These are phyloP conservation scores for Dasypus novemcinctus DNA, from an alignment of 2,113 vertebrate genomes.

Conservation along the genomic window DNA sequence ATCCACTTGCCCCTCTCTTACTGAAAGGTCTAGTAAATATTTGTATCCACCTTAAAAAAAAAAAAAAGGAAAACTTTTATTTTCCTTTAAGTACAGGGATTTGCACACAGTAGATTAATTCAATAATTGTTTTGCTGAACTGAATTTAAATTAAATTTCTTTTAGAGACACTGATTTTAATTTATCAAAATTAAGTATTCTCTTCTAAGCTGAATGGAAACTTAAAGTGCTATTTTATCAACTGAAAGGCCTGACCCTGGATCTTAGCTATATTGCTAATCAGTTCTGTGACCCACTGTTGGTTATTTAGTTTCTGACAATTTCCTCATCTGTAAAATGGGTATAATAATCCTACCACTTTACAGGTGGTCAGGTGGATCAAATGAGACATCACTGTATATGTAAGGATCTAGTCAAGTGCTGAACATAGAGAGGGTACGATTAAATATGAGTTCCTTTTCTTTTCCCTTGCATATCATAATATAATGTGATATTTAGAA, in stretches of 20 bases:
- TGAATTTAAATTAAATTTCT: constrained; percentile 4
- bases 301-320: background rate
- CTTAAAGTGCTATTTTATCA: background rate
- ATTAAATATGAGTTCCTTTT: background rate
- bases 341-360: background rate
- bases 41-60: background rate
- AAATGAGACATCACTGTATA: constrained; percentile 11
- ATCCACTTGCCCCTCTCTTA: background rate
- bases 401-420: background rate
- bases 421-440: background rate
- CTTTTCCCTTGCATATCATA: constrained; percentile 47
- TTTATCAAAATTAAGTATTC: background rate
- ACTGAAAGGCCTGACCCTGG: background rate
- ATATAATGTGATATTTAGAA: constrained; percentile 65
- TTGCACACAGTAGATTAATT: background rate
- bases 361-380: background rate
- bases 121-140: background rate
- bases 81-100: background rate
- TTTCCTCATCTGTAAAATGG: constrained; percentile 57
- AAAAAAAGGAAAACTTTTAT: background rate
- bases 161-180: constrained; percentile 18
- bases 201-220: background rate
- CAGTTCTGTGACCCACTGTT: background rate
- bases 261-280: background rate
- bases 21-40: background rate